Percentiles rank a stretch among this genome's conserved stretches.
Evolutionary conservation across 1,140 invertebrate species (phyloP).

Genomic region (Drosophila melanogaster): Release_6_plus_ISO1_MT NT_033777.3:28524501-28525000

Average conservation of each 20-base stretch:
- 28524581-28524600: conserved; percentile 87
- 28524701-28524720: conserved; percentile 89
- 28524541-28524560: conserved; percentile 92
- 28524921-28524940: conserved; percentile 87
- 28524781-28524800: conserved; percentile 93
- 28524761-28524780: conserved; percentile 88
- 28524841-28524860: conserved; percentile 48
- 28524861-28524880: conserved; percentile 12
- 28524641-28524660: conserved; percentile 18
- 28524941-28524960: conserved; percentile 89
- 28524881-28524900: conserved; percentile 28
- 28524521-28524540: conserved; percentile 95
- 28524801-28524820: conserved; percentile 92
- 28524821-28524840: conserved; percentile 90
- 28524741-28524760: conserved; percentile 93
- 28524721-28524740: conserved; percentile 93
- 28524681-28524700: conserved; percentile 89
- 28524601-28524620: conserved; percentile 90
- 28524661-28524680: conserved; percentile 36
- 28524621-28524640: conserved; percentile 87
- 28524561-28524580: conserved; percentile 91
- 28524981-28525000: conserved; percentile 92
- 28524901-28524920: conserved; percentile 41
- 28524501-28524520: conserved; percentile 91
- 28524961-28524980: conserved; percentile 92